These are phyloP conservation scores for Cheilosia soror DNA, from an alignment of 2,888 invertebrate genomes.

Conservation along the genomic window DNA sequence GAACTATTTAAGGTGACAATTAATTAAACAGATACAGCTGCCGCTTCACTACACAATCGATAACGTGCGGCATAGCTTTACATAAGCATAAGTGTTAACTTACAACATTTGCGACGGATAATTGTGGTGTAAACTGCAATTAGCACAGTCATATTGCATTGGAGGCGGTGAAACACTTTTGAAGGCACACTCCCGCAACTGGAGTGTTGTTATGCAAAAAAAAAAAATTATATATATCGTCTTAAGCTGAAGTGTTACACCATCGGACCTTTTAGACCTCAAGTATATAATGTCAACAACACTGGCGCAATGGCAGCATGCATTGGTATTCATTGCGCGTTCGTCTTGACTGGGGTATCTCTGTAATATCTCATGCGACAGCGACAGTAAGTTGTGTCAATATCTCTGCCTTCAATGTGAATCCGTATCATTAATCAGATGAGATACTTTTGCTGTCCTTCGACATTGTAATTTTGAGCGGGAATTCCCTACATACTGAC, in stretches of 20 bases:
- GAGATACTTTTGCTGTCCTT: conserved; percentile 59
- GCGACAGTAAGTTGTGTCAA: conserved; percentile 50
- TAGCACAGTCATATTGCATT: conserved; percentile 9
- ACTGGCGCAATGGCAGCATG: neutral
- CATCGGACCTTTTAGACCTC: conserved; percentile 23
- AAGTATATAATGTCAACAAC: conserved; percentile 46
- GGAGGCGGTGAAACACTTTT: conserved; percentile 49
- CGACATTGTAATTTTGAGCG: conserved; percentile 20
- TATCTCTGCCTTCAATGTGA: conserved; percentile 42
- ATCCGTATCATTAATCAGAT: conserved; percentile 70
- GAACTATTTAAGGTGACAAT: conserved; percentile 16
- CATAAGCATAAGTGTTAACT: conserved; percentile 47
- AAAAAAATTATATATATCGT: conserved; percentile 17
- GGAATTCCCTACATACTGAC: conserved; percentile 27
- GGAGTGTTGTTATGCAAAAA: conserved; percentile 45
- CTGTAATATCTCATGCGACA: conserved; percentile 9
- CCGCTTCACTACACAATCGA: neutral
- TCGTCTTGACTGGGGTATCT: conserved; percentile 2
- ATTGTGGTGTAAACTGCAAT: conserved; percentile 17
- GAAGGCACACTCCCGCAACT: conserved; percentile 33
- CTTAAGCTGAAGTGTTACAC: conserved; percentile 28
- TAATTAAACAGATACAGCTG: neutral
- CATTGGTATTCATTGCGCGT: conserved; percentile 32
- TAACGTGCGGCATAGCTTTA: conserved; percentile 3
- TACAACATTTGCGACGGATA: conserved; percentile 12